phyloP scores from a whole-genome alignment of 2,113 vertebrate genomes.

The Malurus alboscapulatus region DNA sequence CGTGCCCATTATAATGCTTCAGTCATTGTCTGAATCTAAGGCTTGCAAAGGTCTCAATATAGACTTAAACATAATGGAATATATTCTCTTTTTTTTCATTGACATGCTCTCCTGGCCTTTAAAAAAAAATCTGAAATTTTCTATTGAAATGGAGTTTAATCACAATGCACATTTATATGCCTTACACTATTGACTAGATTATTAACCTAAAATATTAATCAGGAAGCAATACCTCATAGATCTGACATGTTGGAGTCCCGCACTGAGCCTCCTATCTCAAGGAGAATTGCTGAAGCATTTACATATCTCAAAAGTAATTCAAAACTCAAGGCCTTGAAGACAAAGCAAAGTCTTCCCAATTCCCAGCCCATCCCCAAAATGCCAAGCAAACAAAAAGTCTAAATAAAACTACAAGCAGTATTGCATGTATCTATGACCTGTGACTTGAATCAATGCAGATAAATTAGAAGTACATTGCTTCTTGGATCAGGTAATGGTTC shows the following conservation, averaged over 20 bases:
- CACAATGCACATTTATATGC: background rate
- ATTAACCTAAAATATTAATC: conserved; percentile 45
- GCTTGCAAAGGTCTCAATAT: background rate
- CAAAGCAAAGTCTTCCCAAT: background rate
- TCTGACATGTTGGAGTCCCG: background rate
- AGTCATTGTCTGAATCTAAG: background rate
- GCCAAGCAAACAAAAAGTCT: background rate
- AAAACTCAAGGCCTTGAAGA: background rate
- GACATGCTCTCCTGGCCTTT: background rate
- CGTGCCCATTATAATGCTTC: background rate
- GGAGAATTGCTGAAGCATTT: background rate
- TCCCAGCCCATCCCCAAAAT: background rate
- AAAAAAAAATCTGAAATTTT: background rate
- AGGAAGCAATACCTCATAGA: background rate
- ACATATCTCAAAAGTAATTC: background rate
- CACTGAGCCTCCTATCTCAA: background rate
- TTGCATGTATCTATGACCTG: background rate
- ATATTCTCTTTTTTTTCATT: background rate
- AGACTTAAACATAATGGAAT: background rate
- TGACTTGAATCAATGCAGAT: background rate
- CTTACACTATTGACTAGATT: conserved; percentile 2
- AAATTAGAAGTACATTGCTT: background rate
- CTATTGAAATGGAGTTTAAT: conserved; percentile 18
- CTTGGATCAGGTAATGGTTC: background rate
- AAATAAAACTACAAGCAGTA: background rate